Evolutionary conservation across 2,888 invertebrate species (phyloP).

Genomic region (Leptopterna dolabrata): DNA sequence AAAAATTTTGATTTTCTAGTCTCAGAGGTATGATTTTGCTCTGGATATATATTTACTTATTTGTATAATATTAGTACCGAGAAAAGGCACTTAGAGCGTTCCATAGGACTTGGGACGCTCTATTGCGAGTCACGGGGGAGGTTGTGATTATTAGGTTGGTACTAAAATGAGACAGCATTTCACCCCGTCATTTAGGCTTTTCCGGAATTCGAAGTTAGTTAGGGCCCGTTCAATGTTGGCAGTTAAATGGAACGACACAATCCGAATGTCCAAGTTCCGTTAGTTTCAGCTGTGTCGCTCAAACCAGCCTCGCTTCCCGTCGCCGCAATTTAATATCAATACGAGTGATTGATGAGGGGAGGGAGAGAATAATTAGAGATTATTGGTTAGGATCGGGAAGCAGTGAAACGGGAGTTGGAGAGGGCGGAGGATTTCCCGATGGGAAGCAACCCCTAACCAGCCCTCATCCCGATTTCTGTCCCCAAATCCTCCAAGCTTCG

Average conservation of each 20-base stretch:
- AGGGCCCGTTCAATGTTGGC: background rate
- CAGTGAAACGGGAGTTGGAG: background rate
- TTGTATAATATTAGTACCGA: too few species aligned
- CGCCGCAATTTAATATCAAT: background rate
- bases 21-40: too few species aligned
- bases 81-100: too few species aligned
- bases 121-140: too few species aligned
- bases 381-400: background rate
- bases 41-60: too few species aligned
- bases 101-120: too few species aligned
- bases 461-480: background rate
- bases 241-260: background rate
- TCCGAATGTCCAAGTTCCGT: background rate
- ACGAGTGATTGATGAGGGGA: background rate
- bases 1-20: too few species aligned
- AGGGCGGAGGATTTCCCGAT: background rate
- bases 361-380: slow-evolving; percentile 15
- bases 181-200: background rate
- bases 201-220: background rate
- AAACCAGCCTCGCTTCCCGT: background rate
- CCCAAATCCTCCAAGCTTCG: background rate
- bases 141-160: too few species aligned
- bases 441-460: background rate
- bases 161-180: too few species aligned
- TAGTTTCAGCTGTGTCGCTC: background rate